Evolutionary conservation across 2,888 invertebrate genomes (phyloP).

Genomic region (Icerya purchasi): DNA sequence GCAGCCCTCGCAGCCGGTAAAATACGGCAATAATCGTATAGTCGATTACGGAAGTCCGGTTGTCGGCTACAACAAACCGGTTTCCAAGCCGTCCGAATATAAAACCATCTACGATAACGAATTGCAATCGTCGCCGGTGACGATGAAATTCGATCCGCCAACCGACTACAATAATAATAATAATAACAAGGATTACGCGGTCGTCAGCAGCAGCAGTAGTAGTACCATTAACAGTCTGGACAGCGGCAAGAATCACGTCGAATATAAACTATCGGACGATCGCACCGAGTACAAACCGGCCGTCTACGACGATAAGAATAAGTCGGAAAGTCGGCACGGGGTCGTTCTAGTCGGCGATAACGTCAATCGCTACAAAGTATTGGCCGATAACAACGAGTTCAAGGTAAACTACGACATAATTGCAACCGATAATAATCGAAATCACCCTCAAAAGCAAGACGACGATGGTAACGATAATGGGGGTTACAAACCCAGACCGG

Average conservation of each 20-base stretch:
- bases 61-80: too few species aligned
- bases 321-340: background rate
- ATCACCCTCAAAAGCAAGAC: background rate
- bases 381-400: background rate
- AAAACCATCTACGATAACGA: constrained; percentile 1
- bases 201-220: background rate
- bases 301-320: background rate
- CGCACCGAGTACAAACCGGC: background rate
- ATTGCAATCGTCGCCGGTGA: background rate
- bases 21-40: too few species aligned
- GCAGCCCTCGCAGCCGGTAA: too few species aligned
- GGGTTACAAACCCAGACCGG: background rate
- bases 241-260: background rate
- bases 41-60: background rate
- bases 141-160: background rate
- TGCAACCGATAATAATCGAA: background rate
- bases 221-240: background rate
- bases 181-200: background rate
- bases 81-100: constrained; percentile 13
- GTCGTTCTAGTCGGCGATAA: background rate
- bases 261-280: background rate
- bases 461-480: background rate
- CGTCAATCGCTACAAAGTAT: background rate
- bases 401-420: background rate
- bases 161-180: background rate